phyloP scores from a whole-genome alignment of 2,113 vertebrate genomes.

The Athene noctua region DNA sequence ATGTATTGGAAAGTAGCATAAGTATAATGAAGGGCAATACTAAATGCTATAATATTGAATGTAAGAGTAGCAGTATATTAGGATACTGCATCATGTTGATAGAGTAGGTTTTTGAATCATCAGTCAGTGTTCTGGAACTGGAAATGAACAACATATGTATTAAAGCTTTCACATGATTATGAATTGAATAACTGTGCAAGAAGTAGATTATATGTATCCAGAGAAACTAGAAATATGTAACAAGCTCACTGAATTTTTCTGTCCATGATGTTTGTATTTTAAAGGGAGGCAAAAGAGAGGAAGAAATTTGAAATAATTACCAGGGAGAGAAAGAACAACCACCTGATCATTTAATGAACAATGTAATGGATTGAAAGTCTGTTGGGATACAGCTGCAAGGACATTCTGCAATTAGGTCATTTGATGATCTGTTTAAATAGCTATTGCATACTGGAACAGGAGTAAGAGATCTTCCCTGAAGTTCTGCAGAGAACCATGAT shows the following conservation, averaged over 20 bases:
- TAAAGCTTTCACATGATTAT: neutral
- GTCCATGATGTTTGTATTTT: neutral
- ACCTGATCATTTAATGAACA: neutral
- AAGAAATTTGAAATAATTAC: neutral
- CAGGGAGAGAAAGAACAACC: no score
- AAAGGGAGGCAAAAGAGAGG: neutral
- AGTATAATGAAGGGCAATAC: neutral
- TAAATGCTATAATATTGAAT: neutral
- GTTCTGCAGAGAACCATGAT: neutral
- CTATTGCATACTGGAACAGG: neutral
- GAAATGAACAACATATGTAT: neutral
- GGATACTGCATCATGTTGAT: neutral
- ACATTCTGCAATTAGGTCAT: neutral
- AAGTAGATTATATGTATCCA: neutral
- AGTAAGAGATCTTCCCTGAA: neutral
- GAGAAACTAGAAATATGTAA: neutral
- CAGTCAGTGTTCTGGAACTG: neutral
- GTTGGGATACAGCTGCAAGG: neutral
- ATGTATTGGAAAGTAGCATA: accelerated
- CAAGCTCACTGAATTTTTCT: neutral
- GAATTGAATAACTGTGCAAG: neutral
- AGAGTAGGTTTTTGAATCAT: neutral
- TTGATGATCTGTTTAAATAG: neutral
- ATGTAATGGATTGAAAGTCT: neutral
- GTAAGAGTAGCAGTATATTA: neutral